Evolutionary conservation across 2,113 vertebrate genomes (phyloP).

Genomic region (Girardinichthys multiradiatus): DNA sequence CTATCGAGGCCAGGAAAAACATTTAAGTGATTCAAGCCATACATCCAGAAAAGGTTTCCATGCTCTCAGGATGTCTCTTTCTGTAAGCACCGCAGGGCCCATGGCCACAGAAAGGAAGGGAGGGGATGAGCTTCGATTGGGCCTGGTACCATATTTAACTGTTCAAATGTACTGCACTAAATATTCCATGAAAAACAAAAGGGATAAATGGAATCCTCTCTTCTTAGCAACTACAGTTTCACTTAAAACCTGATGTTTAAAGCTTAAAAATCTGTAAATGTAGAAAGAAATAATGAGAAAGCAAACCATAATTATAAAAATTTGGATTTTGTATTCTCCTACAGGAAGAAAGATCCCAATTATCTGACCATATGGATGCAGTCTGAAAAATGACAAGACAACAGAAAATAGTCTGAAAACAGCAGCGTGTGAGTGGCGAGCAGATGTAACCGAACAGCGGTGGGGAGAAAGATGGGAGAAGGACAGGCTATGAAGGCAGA

Average conservation of each 20-base stretch:
- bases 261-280: slow-evolving; percentile 1
- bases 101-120: slow-evolving; percentile 36
- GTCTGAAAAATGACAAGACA: slow-evolving; percentile 21
- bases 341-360: slow-evolving; percentile 2
- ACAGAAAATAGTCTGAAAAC: slow-evolving; percentile 35
- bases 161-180: slow-evolving; percentile 48
- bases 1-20: slow-evolving; percentile 54
- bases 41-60: slow-evolving; percentile 60
- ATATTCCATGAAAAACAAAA: slow-evolving; percentile 37
- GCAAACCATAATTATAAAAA: slow-evolving; percentile 32
- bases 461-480: slow-evolving; percentile 29
- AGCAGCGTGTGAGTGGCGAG: slow-evolving; percentile 33
- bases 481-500: slow-evolving; percentile 51
- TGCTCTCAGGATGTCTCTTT: slow-evolving; percentile 58
- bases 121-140: slow-evolving; percentile 50
- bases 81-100: slow-evolving; percentile 32
- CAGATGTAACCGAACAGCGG: slow-evolving; percentile 34
- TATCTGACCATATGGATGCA: slow-evolving; percentile 14
- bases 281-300: slow-evolving; percentile 28
- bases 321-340: slow-evolving; percentile 6
- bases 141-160: slow-evolving; percentile 31
- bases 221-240: slow-evolving; percentile 41
- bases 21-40: slow-evolving; percentile 53
- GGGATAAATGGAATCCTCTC: slow-evolving; percentile 27
- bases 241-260: slow-evolving; percentile 23